A percentile compares a stretch with the other conserved stretches of the same genome.
phyloP scores from a whole-genome alignment of 2,888 invertebrate genomes.

The Caradrina kadenii region DNA sequence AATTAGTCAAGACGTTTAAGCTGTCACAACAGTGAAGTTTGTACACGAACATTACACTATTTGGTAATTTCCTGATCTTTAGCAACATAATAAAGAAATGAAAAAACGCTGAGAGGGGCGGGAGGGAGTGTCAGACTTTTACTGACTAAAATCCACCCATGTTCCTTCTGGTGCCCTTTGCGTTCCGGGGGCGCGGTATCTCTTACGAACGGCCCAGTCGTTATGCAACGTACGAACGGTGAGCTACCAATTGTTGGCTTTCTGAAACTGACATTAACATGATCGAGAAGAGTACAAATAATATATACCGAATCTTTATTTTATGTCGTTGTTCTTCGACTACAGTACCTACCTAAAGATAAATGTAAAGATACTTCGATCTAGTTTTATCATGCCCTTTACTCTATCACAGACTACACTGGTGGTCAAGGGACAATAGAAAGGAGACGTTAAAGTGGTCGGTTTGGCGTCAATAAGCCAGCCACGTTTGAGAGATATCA shows the following conservation, averaged over 20 bases:
- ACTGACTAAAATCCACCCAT: too few relatives aligned
- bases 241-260: too few relatives aligned
- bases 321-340: neutral
- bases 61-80: neutral
- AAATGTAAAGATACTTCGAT: neutral
- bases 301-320: too few relatives aligned
- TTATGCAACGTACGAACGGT: too few relatives aligned
- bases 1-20: slow-evolving; percentile 7
- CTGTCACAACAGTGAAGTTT: slow-evolving; percentile 21
- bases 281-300: too few relatives aligned
- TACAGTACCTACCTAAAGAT: neutral
- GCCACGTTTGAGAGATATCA: neutral
- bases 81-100: neutral
- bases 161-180: too few relatives aligned
- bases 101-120: neutral
- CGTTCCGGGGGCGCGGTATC: too few relatives aligned
- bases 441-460: neutral
- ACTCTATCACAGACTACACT: neutral
- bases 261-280: too few relatives aligned
- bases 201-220: too few relatives aligned
- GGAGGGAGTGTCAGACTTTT: too few relatives aligned
- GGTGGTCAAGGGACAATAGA: slow-evolving; percentile 17
- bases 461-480: slow-evolving; percentile 5
- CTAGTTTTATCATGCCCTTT: neutral
- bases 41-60: neutral